Percentiles rank a stretch among this genome's conserved stretches.
These are phyloP conservation scores for Orthosia cruda DNA, from an alignment of 2,888 invertebrate species.

Conservation along the genomic window DNA sequence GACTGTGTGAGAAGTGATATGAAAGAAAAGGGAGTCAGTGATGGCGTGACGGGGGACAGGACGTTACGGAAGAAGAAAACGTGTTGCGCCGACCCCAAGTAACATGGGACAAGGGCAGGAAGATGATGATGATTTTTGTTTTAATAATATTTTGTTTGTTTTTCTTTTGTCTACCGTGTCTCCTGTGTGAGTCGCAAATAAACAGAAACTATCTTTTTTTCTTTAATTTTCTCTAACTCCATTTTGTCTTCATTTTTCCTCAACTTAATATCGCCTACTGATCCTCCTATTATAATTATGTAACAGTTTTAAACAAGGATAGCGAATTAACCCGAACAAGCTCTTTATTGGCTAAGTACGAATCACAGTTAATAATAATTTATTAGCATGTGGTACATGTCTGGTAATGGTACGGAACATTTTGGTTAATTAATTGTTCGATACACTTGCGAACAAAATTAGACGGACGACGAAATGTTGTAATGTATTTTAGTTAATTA, in stretches of 20 bases:
- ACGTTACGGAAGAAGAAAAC: too few relatives aligned
- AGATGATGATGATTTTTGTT: too few relatives aligned
- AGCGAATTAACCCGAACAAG: constrained; percentile 53
- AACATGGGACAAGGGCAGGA: too few relatives aligned
- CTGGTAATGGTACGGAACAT: constrained; percentile 72
- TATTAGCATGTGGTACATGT: constrained; percentile 63
- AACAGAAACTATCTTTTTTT: too few relatives aligned
- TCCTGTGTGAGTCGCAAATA: too few relatives aligned
- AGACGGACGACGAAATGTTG: constrained; percentile 7
- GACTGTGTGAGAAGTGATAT: too few relatives aligned
- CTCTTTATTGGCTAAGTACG: constrained; percentile 40
- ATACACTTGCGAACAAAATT: constrained; percentile 57
- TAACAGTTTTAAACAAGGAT: constrained; percentile 32
- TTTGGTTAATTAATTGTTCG: constrained; percentile 76
- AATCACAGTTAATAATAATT: constrained; percentile 63
- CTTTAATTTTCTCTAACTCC: too few relatives aligned
- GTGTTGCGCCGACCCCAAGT: too few relatives aligned
- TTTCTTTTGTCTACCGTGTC: too few relatives aligned
- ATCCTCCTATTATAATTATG: constrained; percentile 9
- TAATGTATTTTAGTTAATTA: constrained; percentile 22
- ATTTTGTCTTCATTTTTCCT: not conserved
- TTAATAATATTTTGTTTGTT: too few relatives aligned
- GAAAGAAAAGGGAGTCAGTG: too few relatives aligned
- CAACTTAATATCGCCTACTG: constrained; percentile 12
- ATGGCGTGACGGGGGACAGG: too few relatives aligned